Conservation (phyloP, 2,797 vertebrate species). For the Trichosurus vulpecula region DNA sequence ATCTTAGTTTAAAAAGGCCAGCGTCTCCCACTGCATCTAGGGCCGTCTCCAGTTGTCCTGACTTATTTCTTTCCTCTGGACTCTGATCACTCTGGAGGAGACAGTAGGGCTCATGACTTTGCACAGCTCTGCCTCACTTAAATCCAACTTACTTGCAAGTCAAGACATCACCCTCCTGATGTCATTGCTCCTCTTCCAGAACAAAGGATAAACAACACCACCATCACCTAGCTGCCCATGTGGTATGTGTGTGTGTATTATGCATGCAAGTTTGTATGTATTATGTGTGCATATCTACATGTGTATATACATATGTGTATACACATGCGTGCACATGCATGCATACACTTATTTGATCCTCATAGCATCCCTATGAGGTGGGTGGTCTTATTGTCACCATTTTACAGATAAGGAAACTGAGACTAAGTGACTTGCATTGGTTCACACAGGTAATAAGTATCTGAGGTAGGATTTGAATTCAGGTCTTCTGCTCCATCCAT, state of each 20-base stretch:
- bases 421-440: not conserved
- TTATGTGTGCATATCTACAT: too few species aligned
- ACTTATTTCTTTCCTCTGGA: too few species aligned
- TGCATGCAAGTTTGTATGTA: not conserved
- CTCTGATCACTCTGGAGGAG: too few species aligned
- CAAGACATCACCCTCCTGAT: too few species aligned
- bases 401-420: not conserved
- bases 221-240: not conserved
- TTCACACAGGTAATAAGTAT: not conserved
- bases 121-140: too few species aligned
- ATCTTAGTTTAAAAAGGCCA: too few species aligned
- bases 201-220: too few species aligned
- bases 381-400: not conserved
- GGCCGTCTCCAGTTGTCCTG: too few species aligned
- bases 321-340: not conserved
- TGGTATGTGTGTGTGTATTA: not conserved
- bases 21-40: too few species aligned
- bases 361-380: not conserved
- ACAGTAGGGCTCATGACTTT: too few species aligned
- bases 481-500: not conserved
- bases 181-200: too few species aligned
- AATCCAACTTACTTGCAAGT: too few species aligned
- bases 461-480: not conserved
- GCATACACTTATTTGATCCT: not conserved
- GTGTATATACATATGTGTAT: not conserved